Percentiles rank a stretch among this genome's conserved stretches.
Evolutionary conservation across 2,888 invertebrate genomes (phyloP).

Genomic region (Drosophila austrosaltans): DNA sequence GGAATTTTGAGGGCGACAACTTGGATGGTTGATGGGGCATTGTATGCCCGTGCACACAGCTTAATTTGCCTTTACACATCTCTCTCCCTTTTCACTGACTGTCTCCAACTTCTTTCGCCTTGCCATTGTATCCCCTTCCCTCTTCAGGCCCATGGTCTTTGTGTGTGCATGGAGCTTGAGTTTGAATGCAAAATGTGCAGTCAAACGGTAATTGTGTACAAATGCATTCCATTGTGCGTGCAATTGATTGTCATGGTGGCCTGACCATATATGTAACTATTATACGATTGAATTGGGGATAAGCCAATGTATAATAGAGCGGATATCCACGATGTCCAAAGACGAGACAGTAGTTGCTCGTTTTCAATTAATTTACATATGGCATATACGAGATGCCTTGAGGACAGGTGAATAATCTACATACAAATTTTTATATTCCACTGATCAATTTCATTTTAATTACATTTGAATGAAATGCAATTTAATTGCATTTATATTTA

Average conservation of each 20-base stretch:
- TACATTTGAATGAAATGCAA: not conserved
- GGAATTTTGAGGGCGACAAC: slow-evolving; percentile 12
- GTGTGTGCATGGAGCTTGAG: not conserved
- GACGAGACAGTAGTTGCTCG: slow-evolving; percentile 26
- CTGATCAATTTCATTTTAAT: slow-evolving; percentile 2
- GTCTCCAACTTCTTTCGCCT: slow-evolving; percentile 11
- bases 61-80: slow-evolving; percentile 10
- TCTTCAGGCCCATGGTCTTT: not conserved
- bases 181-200: slow-evolving; percentile 40
- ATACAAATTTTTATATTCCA: not conserved
- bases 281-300: slow-evolving; percentile 23
- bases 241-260: slow-evolving; percentile 35
- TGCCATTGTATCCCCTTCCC: not conserved
- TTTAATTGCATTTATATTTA: not conserved
- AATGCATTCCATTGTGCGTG: slow-evolving; percentile 55
- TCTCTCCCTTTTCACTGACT: slow-evolving; percentile 19
- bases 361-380: slow-evolving; percentile 32
- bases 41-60: slow-evolving; percentile 8
- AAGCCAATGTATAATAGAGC: slow-evolving; percentile 44
- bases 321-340: slow-evolving; percentile 52
- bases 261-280: slow-evolving; percentile 21
- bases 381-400: slow-evolving; percentile 5
- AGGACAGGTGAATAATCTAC: not conserved
- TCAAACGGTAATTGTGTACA: slow-evolving; percentile 62
- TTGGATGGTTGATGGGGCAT: slow-evolving; percentile 13